phyloP scores from a whole-genome alignment of 2,113 vertebrate genomes.

The Xiphorhynchus elegans region DNA sequence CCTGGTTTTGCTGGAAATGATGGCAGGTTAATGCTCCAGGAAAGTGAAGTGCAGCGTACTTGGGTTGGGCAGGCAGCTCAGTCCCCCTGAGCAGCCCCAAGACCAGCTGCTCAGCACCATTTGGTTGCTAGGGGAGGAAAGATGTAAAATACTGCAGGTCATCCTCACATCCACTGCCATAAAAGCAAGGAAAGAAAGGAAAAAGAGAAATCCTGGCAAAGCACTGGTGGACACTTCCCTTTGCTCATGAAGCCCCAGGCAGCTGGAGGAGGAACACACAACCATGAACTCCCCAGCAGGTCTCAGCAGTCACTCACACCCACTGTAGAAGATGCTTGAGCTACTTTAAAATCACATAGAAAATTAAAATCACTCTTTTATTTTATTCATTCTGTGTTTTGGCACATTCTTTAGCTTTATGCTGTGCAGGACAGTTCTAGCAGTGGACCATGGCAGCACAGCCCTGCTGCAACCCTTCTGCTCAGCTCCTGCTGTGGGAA shows the following conservation, averaged over 20 bases:
- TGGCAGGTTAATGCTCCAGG: neutral
- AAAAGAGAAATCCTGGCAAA: neutral
- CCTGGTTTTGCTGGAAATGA: neutral
- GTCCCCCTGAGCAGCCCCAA: neutral
- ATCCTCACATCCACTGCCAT: neutral
- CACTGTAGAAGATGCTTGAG: neutral
- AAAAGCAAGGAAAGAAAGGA: neutral
- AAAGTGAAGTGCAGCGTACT: neutral
- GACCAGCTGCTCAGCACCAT: accelerated
- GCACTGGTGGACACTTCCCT: neutral
- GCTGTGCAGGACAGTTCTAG: neutral
- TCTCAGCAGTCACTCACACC: neutral
- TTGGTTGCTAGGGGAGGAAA: neutral
- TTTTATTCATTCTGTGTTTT: neutral
- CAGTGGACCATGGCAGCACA: neutral
- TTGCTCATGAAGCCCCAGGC: neutral
- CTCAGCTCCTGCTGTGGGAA: neutral
- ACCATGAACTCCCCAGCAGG: neutral
- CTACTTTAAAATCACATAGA: neutral
- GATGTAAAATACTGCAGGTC: neutral
- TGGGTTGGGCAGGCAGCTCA: neutral
- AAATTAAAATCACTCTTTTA: neutral
- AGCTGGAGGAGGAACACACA: neutral
- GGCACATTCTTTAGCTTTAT: neutral
- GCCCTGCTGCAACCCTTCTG: neutral